A percentile compares a stretch with the other conserved stretches of the same genome.
Conservation (phyloP, 92 coral and sea anemone species). For the Bergia puertoricense region DNA sequence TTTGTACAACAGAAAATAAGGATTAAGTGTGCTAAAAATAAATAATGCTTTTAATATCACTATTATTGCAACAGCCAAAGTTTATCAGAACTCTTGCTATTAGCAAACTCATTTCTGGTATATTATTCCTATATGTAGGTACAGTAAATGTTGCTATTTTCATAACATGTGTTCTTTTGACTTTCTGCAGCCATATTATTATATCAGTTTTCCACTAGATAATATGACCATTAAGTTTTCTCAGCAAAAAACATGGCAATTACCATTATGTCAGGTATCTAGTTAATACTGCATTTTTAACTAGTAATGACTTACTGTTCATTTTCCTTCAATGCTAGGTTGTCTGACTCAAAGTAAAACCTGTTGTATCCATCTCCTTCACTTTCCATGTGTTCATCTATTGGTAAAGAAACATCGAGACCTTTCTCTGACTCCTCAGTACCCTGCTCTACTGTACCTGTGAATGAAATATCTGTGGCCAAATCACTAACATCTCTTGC, state of each 20-base stretch:
- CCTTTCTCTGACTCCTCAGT: not conserved
- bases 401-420: constrained; percentile 19
- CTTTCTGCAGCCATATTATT: too few species aligned
- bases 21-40: too few species aligned
- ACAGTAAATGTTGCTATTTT: too few species aligned
- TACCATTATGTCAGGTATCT: not conserved
- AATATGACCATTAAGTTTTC: too few species aligned
- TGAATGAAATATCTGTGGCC: not conserved
- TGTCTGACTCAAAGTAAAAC: constrained; percentile 96
- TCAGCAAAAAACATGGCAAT: not conserved
- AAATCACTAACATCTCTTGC: not conserved
- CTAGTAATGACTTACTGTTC: constrained; percentile 71
- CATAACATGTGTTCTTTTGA: too few species aligned
- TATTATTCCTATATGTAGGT: too few species aligned
- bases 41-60: too few species aligned
- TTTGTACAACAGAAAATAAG: too few species aligned
- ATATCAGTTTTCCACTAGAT: too few species aligned
- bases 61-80: too few species aligned
- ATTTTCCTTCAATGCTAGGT: constrained; percentile 86
- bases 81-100: too few species aligned
- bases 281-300: not conserved
- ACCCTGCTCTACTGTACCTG: not conserved
- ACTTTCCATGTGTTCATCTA: constrained; percentile 62
- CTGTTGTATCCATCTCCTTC: constrained; percentile 66
- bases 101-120: too few species aligned